Conservation (phyloP, 1,140 invertebrate genomes). For the Oppia nitens region DNA sequence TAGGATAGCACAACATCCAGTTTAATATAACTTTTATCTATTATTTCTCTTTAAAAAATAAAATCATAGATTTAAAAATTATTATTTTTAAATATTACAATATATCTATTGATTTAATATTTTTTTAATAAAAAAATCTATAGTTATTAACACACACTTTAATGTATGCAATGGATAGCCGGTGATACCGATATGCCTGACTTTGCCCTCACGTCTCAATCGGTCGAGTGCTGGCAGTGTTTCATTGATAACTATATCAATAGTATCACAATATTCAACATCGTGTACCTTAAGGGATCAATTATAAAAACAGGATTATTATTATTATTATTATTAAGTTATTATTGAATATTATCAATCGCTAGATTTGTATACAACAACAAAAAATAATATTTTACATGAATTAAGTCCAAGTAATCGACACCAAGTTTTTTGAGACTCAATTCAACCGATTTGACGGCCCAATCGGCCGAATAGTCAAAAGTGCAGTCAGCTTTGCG, state of each 20-base stretch:
- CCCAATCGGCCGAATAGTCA: constrained; percentile 62
- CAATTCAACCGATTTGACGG: constrained; percentile 50
- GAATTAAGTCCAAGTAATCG: constrained; percentile 72
- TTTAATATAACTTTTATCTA: constrained; percentile 43
- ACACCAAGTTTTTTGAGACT: constrained; percentile 55
- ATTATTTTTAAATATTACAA: too few relatives aligned
- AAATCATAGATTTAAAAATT: background rate
- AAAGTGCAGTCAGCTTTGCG: constrained; percentile 53
- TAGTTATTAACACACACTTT: background rate
- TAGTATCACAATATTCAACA: constrained; percentile 62
- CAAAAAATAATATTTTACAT: constrained; percentile 35
- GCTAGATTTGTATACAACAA: background rate
- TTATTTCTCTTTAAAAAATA: constrained; percentile 34
- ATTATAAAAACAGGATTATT: constrained; percentile 19
- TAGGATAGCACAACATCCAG: constrained; percentile 60
- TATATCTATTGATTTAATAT: background rate
- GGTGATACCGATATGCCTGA: constrained; percentile 63
- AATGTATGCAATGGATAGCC: constrained; percentile 63
- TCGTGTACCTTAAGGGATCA: constrained; percentile 55
- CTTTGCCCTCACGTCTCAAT: constrained; percentile 54
- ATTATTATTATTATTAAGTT: too few relatives aligned
- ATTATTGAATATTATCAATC: too few relatives aligned
- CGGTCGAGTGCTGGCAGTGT: constrained; percentile 61
- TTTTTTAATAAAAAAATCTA: background rate
- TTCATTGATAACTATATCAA: constrained; percentile 61